Evolutionary conservation across 2,888 invertebrate genomes (phyloP), one percentile per base, ranked within the genome.

Genomic region (Arge pagana): DNA sequence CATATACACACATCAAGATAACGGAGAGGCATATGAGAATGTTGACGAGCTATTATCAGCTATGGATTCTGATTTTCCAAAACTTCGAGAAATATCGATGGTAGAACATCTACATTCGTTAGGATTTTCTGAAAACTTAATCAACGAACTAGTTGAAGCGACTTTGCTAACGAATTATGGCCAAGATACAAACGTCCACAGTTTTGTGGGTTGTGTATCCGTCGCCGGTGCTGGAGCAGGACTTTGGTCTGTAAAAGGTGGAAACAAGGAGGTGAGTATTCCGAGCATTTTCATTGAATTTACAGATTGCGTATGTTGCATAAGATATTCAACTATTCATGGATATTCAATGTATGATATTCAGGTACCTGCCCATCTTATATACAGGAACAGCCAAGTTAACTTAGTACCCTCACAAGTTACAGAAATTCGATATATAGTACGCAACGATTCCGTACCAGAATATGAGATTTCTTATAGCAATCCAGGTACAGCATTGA

Each of bases 91-190:
- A 39, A 63, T 62, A 23, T 71, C 79, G 2, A 68, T 77, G 23
- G 62, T 63, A 33, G 66, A 74, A 33, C 71, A 77, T 39, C 70
- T 85, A 30, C 57, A 57, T 13, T 66, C 74, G 26, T 61, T 74
- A 18, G 80, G 80, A 1, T 79, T 80, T 56, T 75, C 78, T 4
- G 69, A 79, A 5, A 56, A 48, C 13, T 71, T 85, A 18, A 80
- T 85, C 24, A 65, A 81, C 42, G 85, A 86, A 70, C 55, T 86
- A 31, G 81, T 81, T 2, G 68, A 77, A 56, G 80, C 81, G 1
- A 79, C 81, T 7, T 67, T 81, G 43, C 74, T 80, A 50, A 80
- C 80, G 0, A 85, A 85, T 72, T 86, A 85, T 65, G 85, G 85
- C 4, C 86, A 86, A 68, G 77, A 77, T 16, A 74, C 77, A 1